Conservation (phyloP, 2,113 vertebrate species). For the Peucedramus taeniatus region DNA sequence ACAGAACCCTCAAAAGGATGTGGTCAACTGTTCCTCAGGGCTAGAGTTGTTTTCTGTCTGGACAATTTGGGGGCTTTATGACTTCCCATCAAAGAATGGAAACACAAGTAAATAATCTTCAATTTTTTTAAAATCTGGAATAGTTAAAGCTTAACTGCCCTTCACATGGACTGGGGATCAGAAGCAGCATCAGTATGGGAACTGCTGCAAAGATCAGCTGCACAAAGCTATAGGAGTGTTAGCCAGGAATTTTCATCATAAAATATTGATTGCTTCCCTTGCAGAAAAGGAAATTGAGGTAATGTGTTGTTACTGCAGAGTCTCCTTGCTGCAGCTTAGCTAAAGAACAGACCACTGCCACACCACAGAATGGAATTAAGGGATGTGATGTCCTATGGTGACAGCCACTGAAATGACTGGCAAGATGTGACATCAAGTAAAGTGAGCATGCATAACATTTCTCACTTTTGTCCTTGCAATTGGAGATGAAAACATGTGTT, state of each 20-base stretch:
- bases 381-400: rapidly evolving
- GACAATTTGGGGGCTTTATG: neutral
- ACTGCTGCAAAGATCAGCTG: neutral
- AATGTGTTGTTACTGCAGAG: neutral
- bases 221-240: neutral
- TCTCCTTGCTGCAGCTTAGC: neutral
- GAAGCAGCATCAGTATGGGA: neutral
- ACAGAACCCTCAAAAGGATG: neutral
- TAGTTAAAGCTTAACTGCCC: neutral
- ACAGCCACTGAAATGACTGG: neutral
- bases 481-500: neutral
- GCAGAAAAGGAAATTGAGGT: neutral
- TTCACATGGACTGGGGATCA: neutral
- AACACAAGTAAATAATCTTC: neutral
- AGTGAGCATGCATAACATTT: neutral
- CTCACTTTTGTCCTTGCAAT: neutral
- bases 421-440: neutral
- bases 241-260: neutral
- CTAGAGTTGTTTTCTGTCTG: neutral
- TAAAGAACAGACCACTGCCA: neutral
- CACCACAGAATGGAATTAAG: neutral
- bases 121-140: neutral
- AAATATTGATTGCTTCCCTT: neutral
- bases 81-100: neutral
- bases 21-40: neutral